phyloP scores from a whole-genome alignment of 2,888 invertebrate genomes.

The Polyommatus icarus region DNA sequence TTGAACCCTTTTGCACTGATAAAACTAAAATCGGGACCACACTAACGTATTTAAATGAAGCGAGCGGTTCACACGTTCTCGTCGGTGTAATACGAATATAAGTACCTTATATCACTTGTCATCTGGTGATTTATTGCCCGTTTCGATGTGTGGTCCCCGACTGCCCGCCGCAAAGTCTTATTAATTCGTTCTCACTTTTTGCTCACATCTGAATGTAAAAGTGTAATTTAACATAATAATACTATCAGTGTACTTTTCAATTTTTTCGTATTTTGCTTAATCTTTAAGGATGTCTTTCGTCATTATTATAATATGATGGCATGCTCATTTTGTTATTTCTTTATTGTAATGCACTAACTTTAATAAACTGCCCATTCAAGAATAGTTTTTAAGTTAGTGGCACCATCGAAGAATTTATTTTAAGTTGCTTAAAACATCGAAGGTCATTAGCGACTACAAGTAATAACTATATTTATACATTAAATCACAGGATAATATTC shows the following conservation, averaged over 20 bases:
- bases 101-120: conserved; percentile 21
- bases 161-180: not conserved
- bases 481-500: no score
- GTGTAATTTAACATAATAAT: conserved; percentile 8
- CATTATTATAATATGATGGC: not conserved
- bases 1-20: not conserved
- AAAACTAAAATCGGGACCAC: not conserved
- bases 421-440: no score
- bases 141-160: conserved; percentile 4
- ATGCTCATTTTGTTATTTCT: not conserved
- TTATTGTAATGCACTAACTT: no score
- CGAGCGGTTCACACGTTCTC: conserved; percentile 4
- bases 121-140: conserved; percentile 7
- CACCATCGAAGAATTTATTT: no score
- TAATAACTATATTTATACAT: no score
- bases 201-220: not conserved
- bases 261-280: conserved; percentile 9
- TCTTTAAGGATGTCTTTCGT: not conserved
- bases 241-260: not conserved
- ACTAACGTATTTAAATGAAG: conserved; percentile 10
- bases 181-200: conserved; percentile 15
- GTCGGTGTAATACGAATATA: conserved; percentile 7
- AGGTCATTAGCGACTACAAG: no score
- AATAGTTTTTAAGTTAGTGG: no score
- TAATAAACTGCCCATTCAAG: no score